These are phyloP conservation scores for human (Homo sapiens) DNA, from an alignment of 2,113 vertebrate species.

Conservation along the genomic window DNA sequence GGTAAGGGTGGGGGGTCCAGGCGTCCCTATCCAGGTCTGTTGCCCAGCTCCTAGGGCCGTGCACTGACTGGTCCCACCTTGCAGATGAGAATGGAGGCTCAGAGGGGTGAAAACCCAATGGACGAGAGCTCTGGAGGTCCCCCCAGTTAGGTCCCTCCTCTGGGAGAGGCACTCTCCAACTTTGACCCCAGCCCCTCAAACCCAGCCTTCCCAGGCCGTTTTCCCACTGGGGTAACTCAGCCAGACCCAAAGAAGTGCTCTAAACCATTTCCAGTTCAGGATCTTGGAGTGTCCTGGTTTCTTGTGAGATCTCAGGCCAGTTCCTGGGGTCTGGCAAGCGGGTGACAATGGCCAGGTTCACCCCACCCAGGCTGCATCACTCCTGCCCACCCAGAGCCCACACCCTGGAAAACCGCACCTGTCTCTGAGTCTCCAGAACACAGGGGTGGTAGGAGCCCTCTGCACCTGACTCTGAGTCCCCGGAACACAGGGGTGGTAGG, in stretches of 20 bases:
- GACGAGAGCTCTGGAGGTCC: background rate
- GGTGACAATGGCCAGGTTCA: background rate
- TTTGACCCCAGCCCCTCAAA: background rate
- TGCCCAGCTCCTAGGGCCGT: background rate
- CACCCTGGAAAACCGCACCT: background rate
- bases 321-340: background rate
- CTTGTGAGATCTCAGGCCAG: background rate
- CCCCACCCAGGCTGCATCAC: background rate
- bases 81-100: background rate
- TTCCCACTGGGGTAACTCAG: background rate
- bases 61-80: background rate
- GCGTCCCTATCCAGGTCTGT: background rate
- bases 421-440: rapidly evolving
- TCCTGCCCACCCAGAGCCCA: background rate
- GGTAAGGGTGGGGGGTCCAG: too few relatives aligned
- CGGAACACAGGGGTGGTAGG: rapidly evolving
- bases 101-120: background rate
- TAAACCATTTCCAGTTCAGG: background rate
- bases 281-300: background rate
- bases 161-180: background rate
- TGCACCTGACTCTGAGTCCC: background rate
- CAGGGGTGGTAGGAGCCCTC: background rate
- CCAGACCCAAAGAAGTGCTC: background rate
- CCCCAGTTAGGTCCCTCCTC: background rate
- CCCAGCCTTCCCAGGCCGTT: background rate